These are phyloP conservation scores for Watsonalla binaria DNA, from an alignment of 2,888 invertebrate species.

Conservation along the genomic window DNA sequence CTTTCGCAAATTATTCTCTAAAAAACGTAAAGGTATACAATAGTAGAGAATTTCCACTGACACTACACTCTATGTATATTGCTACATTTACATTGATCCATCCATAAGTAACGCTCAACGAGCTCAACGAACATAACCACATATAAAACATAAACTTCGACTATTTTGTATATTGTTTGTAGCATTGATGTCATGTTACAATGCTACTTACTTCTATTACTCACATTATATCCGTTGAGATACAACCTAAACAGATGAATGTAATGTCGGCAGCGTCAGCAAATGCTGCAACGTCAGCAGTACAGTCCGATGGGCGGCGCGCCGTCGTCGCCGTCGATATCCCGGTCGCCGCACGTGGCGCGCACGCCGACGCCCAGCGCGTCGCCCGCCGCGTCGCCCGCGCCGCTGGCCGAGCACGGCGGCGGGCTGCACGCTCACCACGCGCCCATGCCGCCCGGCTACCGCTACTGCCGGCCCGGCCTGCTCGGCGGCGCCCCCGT, in stretches of 20 bases:
- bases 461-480: constrained; percentile 80
- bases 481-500: constrained; percentile 83
- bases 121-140: too few relatives aligned
- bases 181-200: too few relatives aligned
- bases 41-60: too few relatives aligned
- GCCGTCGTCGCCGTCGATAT: constrained; percentile 77
- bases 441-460: constrained; percentile 79
- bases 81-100: too few relatives aligned
- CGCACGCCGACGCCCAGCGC: constrained; percentile 64
- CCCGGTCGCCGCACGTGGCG: constrained; percentile 78
- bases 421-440: constrained; percentile 70
- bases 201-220: too few relatives aligned
- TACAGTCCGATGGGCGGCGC: constrained; percentile 75
- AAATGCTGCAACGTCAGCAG: constrained; percentile 70
- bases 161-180: too few relatives aligned
- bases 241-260: background rate
- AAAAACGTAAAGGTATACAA: too few relatives aligned
- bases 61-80: too few relatives aligned
- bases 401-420: constrained; percentile 46
- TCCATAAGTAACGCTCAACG: too few relatives aligned
- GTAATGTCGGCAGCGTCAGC: constrained; percentile 52
- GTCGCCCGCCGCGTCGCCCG: constrained; percentile 65
- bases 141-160: too few relatives aligned
- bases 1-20: too few relatives aligned
- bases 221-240: too few relatives aligned